Evolutionary conservation across 2,113 vertebrate species (phyloP).

Genomic region (Chaetorhynchus papuensis): DNA sequence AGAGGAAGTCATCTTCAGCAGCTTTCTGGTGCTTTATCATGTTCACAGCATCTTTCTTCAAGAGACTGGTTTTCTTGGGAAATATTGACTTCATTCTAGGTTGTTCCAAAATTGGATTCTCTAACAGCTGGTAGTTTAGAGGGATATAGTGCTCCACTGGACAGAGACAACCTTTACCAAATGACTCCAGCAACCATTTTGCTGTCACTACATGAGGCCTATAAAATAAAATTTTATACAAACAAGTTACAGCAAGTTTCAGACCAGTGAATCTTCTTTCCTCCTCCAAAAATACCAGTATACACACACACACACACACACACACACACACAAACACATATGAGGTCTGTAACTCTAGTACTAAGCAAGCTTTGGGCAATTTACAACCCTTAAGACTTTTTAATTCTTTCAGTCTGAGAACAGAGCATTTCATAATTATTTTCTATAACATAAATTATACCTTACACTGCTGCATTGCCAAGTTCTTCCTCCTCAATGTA

Average conservation of each 20-base stretch:
- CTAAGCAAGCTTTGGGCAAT: not conserved
- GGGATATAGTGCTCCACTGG: slow-evolving; percentile 83
- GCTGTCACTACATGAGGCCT: slow-evolving; percentile 89
- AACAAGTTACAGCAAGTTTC: not conserved
- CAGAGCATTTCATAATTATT: not conserved
- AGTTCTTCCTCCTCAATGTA: not conserved
- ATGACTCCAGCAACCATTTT: slow-evolving; percentile 91
- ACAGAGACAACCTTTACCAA: slow-evolving; percentile 78
- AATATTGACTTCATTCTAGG: slow-evolving; percentile 31
- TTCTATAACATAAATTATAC: not conserved
- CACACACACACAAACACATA: too few relatives aligned
- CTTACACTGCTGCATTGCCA: not conserved
- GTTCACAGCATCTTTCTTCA: slow-evolving; percentile 51
- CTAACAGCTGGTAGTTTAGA: slow-evolving; percentile 76
- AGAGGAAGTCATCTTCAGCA: slow-evolving; percentile 86
- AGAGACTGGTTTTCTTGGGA: slow-evolving; percentile 28
- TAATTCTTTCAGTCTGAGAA: not conserved
- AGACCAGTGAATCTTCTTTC: not conserved
- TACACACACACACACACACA: not conserved
- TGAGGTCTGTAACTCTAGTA: not conserved
- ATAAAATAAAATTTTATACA: not conserved
- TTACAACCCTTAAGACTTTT: not conserved
- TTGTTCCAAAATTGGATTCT: slow-evolving; percentile 67
- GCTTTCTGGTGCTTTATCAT: slow-evolving; percentile 52
- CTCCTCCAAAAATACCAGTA: not conserved